phyloP scores from a whole-genome alignment of 2,888 invertebrate genomes.

The Camponotus fellah region DNA sequence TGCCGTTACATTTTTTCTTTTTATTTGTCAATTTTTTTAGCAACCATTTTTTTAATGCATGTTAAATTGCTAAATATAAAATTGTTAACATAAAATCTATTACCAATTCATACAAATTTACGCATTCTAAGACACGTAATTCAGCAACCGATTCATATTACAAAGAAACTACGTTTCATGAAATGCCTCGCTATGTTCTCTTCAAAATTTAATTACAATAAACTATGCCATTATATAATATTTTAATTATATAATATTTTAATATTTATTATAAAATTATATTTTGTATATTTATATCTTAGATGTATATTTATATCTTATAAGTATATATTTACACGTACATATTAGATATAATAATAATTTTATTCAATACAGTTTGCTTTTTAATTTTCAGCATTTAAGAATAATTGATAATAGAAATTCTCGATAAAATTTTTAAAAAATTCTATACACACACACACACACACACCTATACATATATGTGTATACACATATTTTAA shows the following conservation, averaged over 20 bases:
- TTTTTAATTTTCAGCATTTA: not conserved
- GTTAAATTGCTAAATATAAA: not conserved
- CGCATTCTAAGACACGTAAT: not conserved
- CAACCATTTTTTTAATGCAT: not conserved
- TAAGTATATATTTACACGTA: not conserved
- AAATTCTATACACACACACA: not conserved
- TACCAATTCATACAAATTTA: not conserved
- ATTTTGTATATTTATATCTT: not conserved
- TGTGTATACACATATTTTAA: not conserved
- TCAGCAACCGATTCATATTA: not conserved
- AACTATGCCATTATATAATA: not conserved
- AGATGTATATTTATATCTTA: not conserved
- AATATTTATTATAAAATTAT: not conserved
- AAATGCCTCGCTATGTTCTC: not conserved
- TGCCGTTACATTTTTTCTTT: not conserved
- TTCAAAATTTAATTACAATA: not conserved
- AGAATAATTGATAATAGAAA: not conserved
- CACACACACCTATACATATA: no score
- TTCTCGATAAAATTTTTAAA: not conserved
- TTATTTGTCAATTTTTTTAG: not conserved
- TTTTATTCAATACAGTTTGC: not conserved
- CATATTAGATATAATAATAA: not conserved
- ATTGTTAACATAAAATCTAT: not conserved
- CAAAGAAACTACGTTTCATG: not conserved
- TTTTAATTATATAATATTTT: not conserved